Evolutionary conservation across 2,113 vertebrate genomes (phyloP).

Genomic region (Cebidichthys violaceus): DNA sequence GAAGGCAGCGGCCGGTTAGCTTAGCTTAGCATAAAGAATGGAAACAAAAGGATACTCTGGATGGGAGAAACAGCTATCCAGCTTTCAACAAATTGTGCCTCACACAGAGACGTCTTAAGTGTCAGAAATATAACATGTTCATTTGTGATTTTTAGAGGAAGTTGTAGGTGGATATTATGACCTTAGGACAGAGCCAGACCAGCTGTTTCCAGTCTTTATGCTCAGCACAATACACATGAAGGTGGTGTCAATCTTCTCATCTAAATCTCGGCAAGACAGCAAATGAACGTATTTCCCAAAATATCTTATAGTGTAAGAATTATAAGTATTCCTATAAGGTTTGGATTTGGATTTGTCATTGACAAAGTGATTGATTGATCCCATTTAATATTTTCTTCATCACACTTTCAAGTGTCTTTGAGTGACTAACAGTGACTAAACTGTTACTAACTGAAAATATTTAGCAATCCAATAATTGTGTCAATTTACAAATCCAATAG

Average conservation of each 20-base stretch:
- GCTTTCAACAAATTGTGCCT: neutral
- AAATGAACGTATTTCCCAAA: neutral
- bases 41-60: neutral
- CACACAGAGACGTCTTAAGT: neutral
- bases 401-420: neutral
- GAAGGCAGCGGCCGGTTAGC: neutral
- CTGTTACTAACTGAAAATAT: neutral
- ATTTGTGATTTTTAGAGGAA: neutral
- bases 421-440: neutral
- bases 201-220: neutral
- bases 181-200: neutral
- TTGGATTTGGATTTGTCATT: neutral
- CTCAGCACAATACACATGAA: neutral
- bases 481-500: neutral
- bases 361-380: too few relatives aligned
- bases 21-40: neutral
- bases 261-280: neutral
- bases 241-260: neutral
- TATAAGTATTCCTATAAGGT: neutral
- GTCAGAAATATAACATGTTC: neutral
- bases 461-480: conserved; percentile 12
- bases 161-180: too few relatives aligned
- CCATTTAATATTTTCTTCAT: neutral
- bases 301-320: neutral
- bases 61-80: neutral